Evolutionary conservation across 2,888 invertebrate species (phyloP).

Genomic region (Nezara viridula): DNA sequence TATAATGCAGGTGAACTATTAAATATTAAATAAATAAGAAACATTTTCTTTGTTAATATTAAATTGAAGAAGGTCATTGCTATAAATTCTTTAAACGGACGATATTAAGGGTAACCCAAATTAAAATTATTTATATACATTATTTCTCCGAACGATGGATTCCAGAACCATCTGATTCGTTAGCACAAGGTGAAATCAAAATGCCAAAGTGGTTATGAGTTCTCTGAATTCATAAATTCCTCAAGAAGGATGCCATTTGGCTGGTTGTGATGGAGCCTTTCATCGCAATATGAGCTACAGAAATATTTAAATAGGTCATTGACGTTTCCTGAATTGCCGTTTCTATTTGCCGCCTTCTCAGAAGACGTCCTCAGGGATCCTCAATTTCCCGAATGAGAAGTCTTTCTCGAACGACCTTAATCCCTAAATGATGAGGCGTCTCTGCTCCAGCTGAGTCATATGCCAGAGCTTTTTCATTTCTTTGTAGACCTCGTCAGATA

Average conservation of each 20-base stretch:
- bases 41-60: no score
- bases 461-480: slow-evolving; percentile 36
- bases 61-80: no score
- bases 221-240: not conserved
- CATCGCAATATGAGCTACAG: not conserved
- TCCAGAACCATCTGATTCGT: no score
- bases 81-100: no score
- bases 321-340: not conserved
- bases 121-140: no score
- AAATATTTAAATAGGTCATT: not conserved
- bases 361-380: not conserved
- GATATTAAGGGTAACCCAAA: no score
- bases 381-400: slow-evolving; percentile 13
- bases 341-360: not conserved
- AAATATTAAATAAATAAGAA: no score
- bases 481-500: not conserved
- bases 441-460: slow-evolving; percentile 1
- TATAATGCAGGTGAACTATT: no score
- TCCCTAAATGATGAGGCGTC: slow-evolving; percentile 4
- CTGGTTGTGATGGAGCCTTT: not conserved
- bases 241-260: not conserved
- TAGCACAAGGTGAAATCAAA: not conserved
- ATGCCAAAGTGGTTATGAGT: not conserved
- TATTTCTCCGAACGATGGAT: no score
- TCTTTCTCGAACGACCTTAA: not conserved